phyloP scores from a whole-genome alignment of 2,797 vertebrate genomes.

The Aldrovandia affinis region DNA sequence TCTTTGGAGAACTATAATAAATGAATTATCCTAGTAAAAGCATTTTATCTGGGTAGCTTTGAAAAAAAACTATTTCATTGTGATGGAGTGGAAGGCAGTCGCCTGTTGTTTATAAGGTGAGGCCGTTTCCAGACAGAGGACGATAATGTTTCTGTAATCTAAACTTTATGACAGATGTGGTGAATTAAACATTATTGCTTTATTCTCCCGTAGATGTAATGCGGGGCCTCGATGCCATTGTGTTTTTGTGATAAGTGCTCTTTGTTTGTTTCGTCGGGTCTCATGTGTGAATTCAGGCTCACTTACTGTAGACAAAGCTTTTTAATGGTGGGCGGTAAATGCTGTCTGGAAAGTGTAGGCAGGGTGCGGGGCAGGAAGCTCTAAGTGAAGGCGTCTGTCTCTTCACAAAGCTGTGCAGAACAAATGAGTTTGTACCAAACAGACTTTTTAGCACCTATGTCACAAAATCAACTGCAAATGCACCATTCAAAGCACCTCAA shows the following conservation, averaged over 20 bases:
- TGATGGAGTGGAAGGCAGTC: constrained; percentile 70
- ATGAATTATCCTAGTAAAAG: constrained; percentile 47
- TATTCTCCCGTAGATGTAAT: constrained; percentile 69
- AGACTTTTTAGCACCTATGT: too few species aligned
- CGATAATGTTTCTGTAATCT: constrained; percentile 75
- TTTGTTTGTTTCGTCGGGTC: constrained; percentile 77
- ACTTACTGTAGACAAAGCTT: constrained; percentile 77
- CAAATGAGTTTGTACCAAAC: constrained; percentile 20
- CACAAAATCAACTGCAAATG: too few species aligned
- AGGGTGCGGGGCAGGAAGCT: constrained; percentile 34
- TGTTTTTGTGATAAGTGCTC: constrained; percentile 77
- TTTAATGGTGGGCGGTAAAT: constrained; percentile 78
- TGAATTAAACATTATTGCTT: constrained; percentile 70
- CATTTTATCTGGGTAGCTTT: constrained; percentile 51
- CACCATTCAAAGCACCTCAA: neutral
- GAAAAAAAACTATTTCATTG: constrained; percentile 66
- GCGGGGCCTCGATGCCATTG: constrained; percentile 55
- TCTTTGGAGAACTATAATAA: constrained; percentile 19
- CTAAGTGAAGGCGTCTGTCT: neutral
- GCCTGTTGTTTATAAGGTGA: constrained; percentile 71
- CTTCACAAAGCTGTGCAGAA: neutral
- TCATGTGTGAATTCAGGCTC: constrained; percentile 72
- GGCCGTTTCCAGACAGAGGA: constrained; percentile 61
- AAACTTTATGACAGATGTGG: constrained; percentile 76
- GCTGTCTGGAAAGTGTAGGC: constrained; percentile 61